Conservation (phyloP, 1,140 invertebrate genomes). For the Nixonia krombeini region DNA sequence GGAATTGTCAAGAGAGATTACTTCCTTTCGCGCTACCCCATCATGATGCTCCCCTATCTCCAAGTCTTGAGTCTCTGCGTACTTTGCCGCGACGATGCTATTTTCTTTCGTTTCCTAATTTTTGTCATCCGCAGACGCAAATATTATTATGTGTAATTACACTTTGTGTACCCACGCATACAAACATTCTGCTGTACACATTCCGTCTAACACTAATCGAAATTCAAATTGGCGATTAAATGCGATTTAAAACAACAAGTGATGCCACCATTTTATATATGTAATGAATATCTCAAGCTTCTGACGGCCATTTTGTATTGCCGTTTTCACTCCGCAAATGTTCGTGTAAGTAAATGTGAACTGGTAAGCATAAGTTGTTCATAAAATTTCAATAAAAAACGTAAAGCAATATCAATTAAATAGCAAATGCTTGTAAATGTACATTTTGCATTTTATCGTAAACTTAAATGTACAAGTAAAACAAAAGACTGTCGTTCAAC, state of each 20-base stretch:
- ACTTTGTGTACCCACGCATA: background rate
- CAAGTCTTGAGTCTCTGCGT: background rate
- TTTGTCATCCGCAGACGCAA: background rate
- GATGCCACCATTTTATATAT: too few species aligned
- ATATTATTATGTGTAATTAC: background rate
- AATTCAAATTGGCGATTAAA: too few species aligned
- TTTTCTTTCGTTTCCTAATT: background rate
- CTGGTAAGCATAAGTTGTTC: background rate
- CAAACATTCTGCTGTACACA: too few species aligned
- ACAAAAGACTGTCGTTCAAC: background rate
- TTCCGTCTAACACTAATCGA: too few species aligned
- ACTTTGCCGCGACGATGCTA: background rate
- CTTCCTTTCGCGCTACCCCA: slow-evolving; percentile 4
- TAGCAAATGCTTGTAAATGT: background rate
- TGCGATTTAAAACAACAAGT: too few species aligned
- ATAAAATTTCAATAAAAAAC: background rate
- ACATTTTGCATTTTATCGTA: too few species aligned
- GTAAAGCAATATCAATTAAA: background rate
- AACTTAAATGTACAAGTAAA: background rate
- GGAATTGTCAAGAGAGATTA: slow-evolving; percentile 11
- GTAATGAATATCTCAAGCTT: too few species aligned
- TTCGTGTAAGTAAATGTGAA: too few species aligned
- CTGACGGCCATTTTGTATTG: too few species aligned
- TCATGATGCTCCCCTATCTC: background rate
- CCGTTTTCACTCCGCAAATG: too few species aligned